Evolutionary conservation across 2,113 vertebrate genomes (phyloP).

Genomic region (Raja brachyura): DNA sequence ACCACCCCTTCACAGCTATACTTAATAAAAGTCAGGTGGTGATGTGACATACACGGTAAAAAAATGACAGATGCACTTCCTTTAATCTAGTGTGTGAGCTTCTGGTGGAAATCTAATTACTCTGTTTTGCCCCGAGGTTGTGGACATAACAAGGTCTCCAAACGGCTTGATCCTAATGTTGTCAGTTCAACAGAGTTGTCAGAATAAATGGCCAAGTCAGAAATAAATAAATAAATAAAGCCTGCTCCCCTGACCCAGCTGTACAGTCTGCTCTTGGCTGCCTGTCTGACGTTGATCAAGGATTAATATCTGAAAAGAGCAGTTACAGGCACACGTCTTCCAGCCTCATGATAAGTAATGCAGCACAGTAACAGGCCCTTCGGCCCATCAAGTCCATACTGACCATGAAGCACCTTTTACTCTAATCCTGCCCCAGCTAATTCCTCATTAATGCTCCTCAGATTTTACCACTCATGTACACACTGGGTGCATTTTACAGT

Average conservation of each 20-base stretch:
- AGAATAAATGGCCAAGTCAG: slow-evolving; percentile 26
- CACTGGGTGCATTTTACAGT: too few species aligned
- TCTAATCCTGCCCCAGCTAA: too few species aligned
- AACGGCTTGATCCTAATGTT: slow-evolving; percentile 37
- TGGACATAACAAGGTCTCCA: slow-evolving; percentile 35
- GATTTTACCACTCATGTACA: too few species aligned
- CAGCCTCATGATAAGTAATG: not conserved
- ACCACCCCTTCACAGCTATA: slow-evolving; percentile 5
- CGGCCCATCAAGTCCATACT: too few species aligned
- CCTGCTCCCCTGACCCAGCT: slow-evolving; percentile 10
- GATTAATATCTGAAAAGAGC: not conserved
- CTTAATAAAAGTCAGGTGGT: slow-evolving; percentile 34
- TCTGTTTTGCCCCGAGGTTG: slow-evolving; percentile 29
- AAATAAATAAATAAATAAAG: slow-evolving; percentile 29
- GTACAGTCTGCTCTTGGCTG: not conserved
- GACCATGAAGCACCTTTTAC: too few species aligned
- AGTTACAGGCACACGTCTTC: not conserved
- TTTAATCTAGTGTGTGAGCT: slow-evolving; percentile 33
- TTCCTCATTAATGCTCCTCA: too few species aligned
- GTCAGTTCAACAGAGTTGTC: slow-evolving; percentile 36
- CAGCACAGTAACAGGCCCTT: too few species aligned
- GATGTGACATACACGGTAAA: slow-evolving; percentile 24
- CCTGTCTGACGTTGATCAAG: slow-evolving; percentile 11
- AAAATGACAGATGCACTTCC: slow-evolving; percentile 35
- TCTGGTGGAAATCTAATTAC: slow-evolving; percentile 35